Conservation (phyloP, 2,888 invertebrate genomes). For the Lasioglossum oenotherae region DNA sequence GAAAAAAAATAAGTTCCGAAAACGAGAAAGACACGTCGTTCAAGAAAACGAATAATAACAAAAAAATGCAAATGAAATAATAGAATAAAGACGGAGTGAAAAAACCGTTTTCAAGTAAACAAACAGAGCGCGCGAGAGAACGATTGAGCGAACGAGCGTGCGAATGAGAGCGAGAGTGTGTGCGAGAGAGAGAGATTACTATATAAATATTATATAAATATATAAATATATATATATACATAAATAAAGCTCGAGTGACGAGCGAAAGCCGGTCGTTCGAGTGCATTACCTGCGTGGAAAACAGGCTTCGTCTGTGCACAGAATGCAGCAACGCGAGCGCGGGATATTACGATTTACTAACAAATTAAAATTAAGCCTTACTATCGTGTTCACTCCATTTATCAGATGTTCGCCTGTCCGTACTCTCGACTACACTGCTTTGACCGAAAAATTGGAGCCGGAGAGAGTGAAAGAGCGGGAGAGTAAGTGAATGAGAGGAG, state of each 20-base stretch:
- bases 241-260: conserved; percentile 34
- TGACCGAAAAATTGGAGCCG: conserved; percentile 39
- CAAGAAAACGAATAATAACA: conserved; percentile 18
- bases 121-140: conserved; percentile 4
- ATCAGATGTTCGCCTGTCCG: conserved; percentile 72
- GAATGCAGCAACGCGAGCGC: conserved; percentile 36
- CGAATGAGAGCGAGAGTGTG: not conserved
- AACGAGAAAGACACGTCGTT: conserved; percentile 43
- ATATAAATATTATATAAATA: conserved; percentile 18
- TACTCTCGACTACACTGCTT: conserved; percentile 72
- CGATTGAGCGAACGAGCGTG: not conserved
- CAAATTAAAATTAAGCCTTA: conserved; percentile 73
- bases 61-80: conserved; percentile 15
- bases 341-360: conserved; percentile 69
- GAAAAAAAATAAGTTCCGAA: conserved; percentile 39
- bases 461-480: conserved; percentile 34
- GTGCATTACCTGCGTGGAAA: conserved; percentile 55
- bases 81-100: conserved; percentile 25
- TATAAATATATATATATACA: not conserved
- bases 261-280: conserved; percentile 37
- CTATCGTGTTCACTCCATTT: conserved; percentile 74
- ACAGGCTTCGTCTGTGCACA: conserved; percentile 50
- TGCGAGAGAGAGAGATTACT: conserved; percentile 7
- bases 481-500: conserved; percentile 15
- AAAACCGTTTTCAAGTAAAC: conserved; percentile 41